These are phyloP conservation scores for Carlito syrichta DNA, from an alignment of 2,113 vertebrate species.

Conservation along the genomic window DNA sequence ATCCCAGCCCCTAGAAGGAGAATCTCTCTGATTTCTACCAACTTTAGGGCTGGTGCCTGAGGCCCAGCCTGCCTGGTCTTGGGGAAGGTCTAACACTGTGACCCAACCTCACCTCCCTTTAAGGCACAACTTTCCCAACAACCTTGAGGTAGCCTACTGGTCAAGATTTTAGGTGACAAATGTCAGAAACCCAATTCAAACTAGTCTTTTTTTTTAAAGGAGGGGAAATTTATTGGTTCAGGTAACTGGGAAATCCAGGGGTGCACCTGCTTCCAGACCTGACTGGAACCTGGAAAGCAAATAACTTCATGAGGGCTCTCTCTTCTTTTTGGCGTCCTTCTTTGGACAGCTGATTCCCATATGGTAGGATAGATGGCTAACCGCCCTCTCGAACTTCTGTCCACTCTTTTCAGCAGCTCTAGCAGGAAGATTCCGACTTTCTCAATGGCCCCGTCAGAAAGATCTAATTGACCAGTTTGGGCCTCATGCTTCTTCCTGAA, in stretches of 20 bases:
- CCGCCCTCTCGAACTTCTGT: accelerated
- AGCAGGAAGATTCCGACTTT: background rate
- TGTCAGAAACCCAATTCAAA: background rate
- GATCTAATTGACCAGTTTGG: background rate
- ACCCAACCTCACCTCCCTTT: background rate
- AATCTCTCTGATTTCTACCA: background rate
- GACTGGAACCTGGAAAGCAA: background rate
- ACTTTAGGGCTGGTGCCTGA: background rate
- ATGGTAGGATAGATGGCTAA: background rate
- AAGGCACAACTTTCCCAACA: background rate
- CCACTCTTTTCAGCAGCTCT: background rate
- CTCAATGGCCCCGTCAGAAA: background rate
- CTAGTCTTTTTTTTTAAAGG: background rate
- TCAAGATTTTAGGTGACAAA: background rate
- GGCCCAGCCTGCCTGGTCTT: background rate
- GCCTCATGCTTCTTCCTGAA: background rate
- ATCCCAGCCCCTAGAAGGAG: too few species aligned
- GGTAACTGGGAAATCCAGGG: background rate
- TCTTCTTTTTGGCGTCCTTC: background rate
- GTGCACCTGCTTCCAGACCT: background rate
- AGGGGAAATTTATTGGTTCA: background rate
- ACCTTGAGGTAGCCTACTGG: background rate
- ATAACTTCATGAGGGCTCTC: background rate
- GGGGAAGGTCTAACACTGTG: background rate
- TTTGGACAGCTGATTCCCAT: background rate